Conservation (phyloP, 2,888 invertebrate species). For the Sarcophaga subvicina region DNA sequence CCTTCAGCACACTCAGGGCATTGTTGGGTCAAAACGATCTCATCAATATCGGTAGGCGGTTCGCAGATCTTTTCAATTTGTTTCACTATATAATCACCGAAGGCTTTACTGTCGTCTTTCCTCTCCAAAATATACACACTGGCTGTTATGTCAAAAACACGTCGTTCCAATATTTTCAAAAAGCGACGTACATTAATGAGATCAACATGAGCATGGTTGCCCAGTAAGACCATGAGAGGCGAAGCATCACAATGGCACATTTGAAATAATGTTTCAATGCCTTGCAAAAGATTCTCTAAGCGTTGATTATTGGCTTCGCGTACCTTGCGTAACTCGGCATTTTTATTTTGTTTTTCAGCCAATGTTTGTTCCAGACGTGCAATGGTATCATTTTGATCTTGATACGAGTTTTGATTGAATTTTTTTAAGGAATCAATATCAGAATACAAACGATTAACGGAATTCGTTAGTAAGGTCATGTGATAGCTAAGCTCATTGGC, state of each 20-base stretch:
- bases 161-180: conserved; percentile 83
- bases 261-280: conserved; percentile 78
- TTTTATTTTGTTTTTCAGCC: conserved; percentile 72
- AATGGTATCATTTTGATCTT: conserved; percentile 75
- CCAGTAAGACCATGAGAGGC: conserved; percentile 83
- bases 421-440: conserved; percentile 75
- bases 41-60: conserved; percentile 82
- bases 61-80: conserved; percentile 77
- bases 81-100: conserved; percentile 78
- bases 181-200: conserved; percentile 83
- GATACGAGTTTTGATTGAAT: conserved; percentile 73
- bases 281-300: conserved; percentile 74
- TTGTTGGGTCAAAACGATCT: conserved; percentile 81
- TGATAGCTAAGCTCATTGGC: conserved; percentile 80
- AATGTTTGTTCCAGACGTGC: conserved; percentile 73
- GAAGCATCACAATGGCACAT: conserved; percentile 82
- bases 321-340: conserved; percentile 70
- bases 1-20: conserved; percentile 82
- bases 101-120: conserved; percentile 69
- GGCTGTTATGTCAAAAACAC: conserved; percentile 83
- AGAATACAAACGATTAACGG: conserved; percentile 77
- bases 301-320: conserved; percentile 73
- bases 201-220: conserved; percentile 84
- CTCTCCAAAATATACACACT: conserved; percentile 81
- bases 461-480: conserved; percentile 78